Evolutionary conservation across 2,888 invertebrate species (phyloP).

Genomic region (Tortrix viridana): DNA sequence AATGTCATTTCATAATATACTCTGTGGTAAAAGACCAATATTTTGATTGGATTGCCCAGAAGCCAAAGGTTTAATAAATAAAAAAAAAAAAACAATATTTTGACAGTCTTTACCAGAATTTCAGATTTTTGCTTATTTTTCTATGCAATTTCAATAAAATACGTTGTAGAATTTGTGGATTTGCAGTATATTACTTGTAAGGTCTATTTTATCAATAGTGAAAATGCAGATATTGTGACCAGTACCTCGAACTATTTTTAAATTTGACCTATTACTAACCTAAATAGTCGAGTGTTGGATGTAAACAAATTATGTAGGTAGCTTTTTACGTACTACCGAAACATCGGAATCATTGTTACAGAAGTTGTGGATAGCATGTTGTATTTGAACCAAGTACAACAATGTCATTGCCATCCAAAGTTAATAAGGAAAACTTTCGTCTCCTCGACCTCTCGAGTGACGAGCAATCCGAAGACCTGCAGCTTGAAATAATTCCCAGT

Average conservation of each 20-base stretch:
- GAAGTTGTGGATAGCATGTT: conserved; percentile 61
- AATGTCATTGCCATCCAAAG: conserved; percentile 74
- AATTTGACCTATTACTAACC: conserved; percentile 7
- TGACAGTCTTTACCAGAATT: too few species aligned
- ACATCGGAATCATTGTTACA: conserved; percentile 20
- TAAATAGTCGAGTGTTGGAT: conserved; percentile 7
- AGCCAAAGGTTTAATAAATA: too few species aligned
- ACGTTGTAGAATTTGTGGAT: too few species aligned
- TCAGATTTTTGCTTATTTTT: too few species aligned
- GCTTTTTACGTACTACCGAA: conserved; percentile 6
- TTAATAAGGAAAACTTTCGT: conserved; percentile 86
- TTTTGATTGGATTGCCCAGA: neutral
- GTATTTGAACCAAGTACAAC: conserved; percentile 52
- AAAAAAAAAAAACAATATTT: too few species aligned
- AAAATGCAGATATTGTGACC: neutral
- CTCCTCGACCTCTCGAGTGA: conserved; percentile 86
- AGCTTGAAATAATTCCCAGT: conserved; percentile 84
- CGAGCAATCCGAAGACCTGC: conserved; percentile 85
- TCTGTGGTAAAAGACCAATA: too few species aligned
- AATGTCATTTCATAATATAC: too few species aligned
- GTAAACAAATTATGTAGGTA: conserved; percentile 36
- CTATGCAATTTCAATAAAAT: too few species aligned
- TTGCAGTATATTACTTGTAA: too few species aligned
- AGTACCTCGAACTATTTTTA: neutral
- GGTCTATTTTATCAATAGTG: too few species aligned